Conservation (phyloP, 1,140 invertebrate genomes). For the Trigoniulus corallinus region DNA sequence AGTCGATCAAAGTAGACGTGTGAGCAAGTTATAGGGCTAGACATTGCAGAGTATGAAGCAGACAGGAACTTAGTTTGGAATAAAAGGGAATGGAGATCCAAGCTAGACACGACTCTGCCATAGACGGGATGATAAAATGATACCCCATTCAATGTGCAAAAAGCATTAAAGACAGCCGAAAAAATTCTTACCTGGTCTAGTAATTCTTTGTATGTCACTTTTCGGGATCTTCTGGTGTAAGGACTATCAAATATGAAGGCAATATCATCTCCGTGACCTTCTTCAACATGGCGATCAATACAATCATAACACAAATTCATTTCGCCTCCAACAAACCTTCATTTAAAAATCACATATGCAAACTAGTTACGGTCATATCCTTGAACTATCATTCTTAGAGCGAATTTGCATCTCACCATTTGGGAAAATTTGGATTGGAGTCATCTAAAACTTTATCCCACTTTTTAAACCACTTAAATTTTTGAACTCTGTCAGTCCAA, state of each 20-base stretch:
- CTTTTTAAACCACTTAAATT: not conserved
- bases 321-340: not conserved
- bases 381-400: not conserved
- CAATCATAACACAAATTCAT: not conserved
- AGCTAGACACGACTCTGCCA: too few species aligned
- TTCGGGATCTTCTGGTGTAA: not conserved
- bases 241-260: not conserved
- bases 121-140: too few species aligned
- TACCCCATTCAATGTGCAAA: too few species aligned
- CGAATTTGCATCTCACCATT: not conserved
- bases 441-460: not conserved
- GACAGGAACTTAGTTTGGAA: too few species aligned
- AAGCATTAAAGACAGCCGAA: not conserved
- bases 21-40: too few species aligned
- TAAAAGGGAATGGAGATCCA: too few species aligned
- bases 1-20: too few species aligned
- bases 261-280: not conserved
- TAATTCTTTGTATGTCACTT: slow-evolving; percentile 1
- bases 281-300: not conserved
- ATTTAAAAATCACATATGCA: not conserved
- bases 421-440: not conserved
- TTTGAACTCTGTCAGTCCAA: not conserved
- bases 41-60: too few species aligned
- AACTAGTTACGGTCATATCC: not conserved
- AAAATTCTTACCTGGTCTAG: not conserved